Conservation (phyloP, 2,888 invertebrate species). For the Lampropteryx suffumata region DNA sequence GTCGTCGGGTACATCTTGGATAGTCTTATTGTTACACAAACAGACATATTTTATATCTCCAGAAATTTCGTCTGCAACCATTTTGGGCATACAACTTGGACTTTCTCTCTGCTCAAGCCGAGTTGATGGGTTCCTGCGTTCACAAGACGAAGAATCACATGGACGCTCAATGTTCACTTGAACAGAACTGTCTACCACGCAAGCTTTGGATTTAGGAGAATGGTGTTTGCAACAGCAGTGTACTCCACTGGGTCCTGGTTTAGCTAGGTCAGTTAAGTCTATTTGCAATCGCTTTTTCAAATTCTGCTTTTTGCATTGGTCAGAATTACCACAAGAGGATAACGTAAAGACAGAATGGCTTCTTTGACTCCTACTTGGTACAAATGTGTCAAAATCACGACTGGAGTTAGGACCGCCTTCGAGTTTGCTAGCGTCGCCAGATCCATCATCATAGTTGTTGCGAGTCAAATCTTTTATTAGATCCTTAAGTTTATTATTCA, state of each 20-base stretch:
- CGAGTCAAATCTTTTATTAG: conserved; percentile 72
- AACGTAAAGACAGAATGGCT: conserved; percentile 75
- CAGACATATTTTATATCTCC: conserved; percentile 64
- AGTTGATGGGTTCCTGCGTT: conserved; percentile 9
- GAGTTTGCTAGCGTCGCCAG: conserved; percentile 75
- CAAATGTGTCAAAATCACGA: conserved; percentile 41
- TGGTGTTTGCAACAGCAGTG: conserved; percentile 62
- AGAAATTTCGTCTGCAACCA: conserved; percentile 39
- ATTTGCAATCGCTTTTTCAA: conserved; percentile 51
- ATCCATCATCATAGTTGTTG: conserved; percentile 73
- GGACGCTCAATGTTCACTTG: conserved; percentile 56
- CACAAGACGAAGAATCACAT: conserved; percentile 28
- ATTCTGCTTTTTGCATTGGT: conserved; percentile 51
- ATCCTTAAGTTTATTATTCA: conserved; percentile 58
- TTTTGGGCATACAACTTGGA: conserved; percentile 34
- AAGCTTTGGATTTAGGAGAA: conserved; percentile 43
- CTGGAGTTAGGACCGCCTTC: conserved; percentile 58
- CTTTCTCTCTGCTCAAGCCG: conserved; percentile 28
- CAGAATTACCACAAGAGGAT: conserved; percentile 65
- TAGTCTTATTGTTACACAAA: conserved; percentile 51
- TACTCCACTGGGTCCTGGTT: conserved; percentile 48
- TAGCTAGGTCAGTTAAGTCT: conserved; percentile 45
- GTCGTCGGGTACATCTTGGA: conserved; percentile 50
- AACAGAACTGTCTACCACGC: conserved; percentile 60
- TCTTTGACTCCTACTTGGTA: conserved; percentile 52